phyloP scores from a whole-genome alignment of 35 echinoderm and acorn worm genomes.

The Ophioderma brevispina region DNA sequence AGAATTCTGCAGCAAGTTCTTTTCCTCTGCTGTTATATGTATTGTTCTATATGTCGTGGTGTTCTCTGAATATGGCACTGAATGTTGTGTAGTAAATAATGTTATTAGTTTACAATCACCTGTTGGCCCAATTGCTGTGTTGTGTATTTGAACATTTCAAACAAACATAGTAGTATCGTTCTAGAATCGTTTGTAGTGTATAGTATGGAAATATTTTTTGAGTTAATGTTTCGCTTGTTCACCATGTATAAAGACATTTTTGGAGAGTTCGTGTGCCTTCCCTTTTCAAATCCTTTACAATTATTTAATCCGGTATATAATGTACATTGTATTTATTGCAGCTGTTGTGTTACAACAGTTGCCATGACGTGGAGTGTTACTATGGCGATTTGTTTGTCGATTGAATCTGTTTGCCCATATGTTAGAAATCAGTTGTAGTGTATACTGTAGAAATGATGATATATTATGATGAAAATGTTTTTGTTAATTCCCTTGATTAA shows the following conservation, averaged over 20 bases:
- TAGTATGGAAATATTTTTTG: neutral
- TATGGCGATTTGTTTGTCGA: neutral
- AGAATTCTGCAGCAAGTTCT: too few relatives aligned
- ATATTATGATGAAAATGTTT: neutral
- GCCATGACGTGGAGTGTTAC: neutral
- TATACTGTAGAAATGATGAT: neutral
- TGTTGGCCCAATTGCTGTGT: neutral
- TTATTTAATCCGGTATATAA: conserved; percentile 11
- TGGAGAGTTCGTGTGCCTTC: neutral
- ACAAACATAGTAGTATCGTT: neutral
- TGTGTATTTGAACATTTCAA: neutral
- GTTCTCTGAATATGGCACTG: too few relatives aligned
- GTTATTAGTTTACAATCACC: neutral
- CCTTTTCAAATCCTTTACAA: conserved; percentile 4
- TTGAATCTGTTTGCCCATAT: neutral
- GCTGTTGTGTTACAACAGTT: neutral
- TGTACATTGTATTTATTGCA: conserved; percentile 11
- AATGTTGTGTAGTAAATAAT: neutral
- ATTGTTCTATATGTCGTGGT: too few relatives aligned
- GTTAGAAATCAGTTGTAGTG: neutral
- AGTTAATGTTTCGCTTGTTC: neutral
- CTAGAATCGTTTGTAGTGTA: neutral
- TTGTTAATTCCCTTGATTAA: neutral
- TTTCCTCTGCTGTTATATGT: too few relatives aligned
- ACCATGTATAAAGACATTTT: conserved; percentile 6